Conservation (phyloP, 2,113 vertebrate species). For the Himantopus leucocephalus region DNA sequence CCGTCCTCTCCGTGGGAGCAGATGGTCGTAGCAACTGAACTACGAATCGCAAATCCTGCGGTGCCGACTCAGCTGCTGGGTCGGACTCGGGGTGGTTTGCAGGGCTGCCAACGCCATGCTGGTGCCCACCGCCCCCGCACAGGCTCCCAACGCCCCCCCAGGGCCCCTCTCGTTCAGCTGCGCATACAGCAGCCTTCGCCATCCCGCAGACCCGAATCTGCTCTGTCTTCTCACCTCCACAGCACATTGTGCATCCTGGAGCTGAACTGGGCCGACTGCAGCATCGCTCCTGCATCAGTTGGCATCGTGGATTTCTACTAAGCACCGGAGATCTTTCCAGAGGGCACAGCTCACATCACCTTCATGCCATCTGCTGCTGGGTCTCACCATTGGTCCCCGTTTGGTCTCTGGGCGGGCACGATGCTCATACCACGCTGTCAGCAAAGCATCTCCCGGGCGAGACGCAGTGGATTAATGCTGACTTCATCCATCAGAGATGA, state of each 20-base stretch:
- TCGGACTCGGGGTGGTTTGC: background rate
- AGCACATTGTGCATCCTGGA: fast-evolving
- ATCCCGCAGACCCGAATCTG: background rate
- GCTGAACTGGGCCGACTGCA: background rate
- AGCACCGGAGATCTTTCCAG: background rate
- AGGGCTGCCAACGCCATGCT: fast-evolving
- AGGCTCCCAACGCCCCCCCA: background rate
- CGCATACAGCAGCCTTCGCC: background rate
- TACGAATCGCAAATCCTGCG: background rate
- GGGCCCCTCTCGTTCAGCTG: background rate
- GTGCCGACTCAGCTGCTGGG: background rate
- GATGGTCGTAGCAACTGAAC: fast-evolving
- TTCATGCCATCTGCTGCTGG: background rate
- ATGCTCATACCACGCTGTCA: background rate
- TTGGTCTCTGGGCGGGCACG: background rate
- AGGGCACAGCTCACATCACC: too few species aligned
- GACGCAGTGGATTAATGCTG: background rate
- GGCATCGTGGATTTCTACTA: background rate
- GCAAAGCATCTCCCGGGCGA: background rate
- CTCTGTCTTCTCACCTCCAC: background rate
- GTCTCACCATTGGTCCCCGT: background rate
- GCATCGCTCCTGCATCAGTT: background rate
- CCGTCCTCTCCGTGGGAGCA: background rate
- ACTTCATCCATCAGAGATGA: slow-evolving; percentile 17
- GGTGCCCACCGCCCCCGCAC: background rate